phyloP scores from a whole-genome alignment of 2,888 invertebrate species.

The Strigamia crassipes region DNA sequence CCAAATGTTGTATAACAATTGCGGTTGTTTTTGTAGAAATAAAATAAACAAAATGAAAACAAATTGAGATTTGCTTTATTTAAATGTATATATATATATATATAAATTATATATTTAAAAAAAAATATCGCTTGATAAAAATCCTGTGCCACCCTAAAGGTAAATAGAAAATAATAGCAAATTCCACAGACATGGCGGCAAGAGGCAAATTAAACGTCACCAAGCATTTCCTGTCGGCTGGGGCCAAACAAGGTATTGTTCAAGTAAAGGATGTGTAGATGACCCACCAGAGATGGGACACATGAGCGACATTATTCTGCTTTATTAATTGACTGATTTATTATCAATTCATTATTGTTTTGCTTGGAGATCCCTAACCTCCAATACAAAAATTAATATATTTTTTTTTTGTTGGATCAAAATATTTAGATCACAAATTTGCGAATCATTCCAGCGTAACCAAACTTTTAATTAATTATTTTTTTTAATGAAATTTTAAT shows the following conservation, averaged over 20 bases:
- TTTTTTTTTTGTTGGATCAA: background rate
- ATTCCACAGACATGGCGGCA: conserved; percentile 11
- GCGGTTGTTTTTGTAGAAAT: background rate
- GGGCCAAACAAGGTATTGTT: conserved; percentile 21
- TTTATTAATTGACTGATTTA: conserved; percentile 5
- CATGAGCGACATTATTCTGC: background rate
- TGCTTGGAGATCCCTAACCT: background rate
- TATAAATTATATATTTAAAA: background rate
- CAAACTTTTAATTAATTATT: no score
- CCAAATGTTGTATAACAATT: background rate
- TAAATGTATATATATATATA: background rate
- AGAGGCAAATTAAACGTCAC: conserved; percentile 16
- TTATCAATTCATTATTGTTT: conserved; percentile 10
- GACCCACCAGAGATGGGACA: conserved; percentile 4
- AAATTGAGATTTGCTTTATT: background rate
- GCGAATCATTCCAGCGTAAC: background rate
- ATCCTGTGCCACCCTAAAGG: background rate
- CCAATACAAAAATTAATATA: background rate
- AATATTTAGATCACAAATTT: background rate
- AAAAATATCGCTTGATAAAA: background rate
- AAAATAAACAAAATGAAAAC: background rate
- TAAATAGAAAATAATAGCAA: background rate
- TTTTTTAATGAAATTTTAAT: no score
- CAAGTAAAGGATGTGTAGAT: conserved; percentile 4
- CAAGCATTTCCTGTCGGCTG: conserved; percentile 19